Evolutionary conservation across 2,888 invertebrate species (phyloP).

Genomic region (Pseudanteris insignis): DNA sequence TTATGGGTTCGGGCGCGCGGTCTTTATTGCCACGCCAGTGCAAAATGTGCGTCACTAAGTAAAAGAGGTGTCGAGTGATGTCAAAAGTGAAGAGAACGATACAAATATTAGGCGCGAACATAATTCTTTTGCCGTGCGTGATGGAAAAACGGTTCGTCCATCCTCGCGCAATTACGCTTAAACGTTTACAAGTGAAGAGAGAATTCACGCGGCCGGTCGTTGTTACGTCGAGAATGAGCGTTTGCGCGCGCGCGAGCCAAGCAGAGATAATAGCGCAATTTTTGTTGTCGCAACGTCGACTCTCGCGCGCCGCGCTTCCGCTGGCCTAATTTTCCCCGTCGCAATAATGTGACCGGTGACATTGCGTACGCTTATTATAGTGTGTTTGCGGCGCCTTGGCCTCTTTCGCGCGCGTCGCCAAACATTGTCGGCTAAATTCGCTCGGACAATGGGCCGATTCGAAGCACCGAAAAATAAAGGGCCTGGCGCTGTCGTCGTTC

Average conservation of each 20-base stretch:
- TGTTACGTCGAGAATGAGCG: slow-evolving; percentile 5
- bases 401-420: slow-evolving; percentile 35
- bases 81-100: too few species aligned
- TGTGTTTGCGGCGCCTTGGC: slow-evolving; percentile 41
- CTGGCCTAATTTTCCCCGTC: slow-evolving; percentile 50
- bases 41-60: too few species aligned
- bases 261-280: slow-evolving; percentile 38
- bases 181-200: slow-evolving; percentile 29
- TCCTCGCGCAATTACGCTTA: slow-evolving; percentile 23
- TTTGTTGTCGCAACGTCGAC: slow-evolving; percentile 46
- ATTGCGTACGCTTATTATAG: slow-evolving; percentile 44
- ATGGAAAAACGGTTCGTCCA: slow-evolving; percentile 35
- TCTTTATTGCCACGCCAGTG: slow-evolving; percentile 20
- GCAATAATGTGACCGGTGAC: slow-evolving; percentile 46
- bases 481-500: too few species aligned
- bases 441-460: slow-evolving; percentile 5
- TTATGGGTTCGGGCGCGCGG: slow-evolving; percentile 42
- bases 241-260: neutral
- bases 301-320: slow-evolving; percentile 49
- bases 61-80: too few species aligned
- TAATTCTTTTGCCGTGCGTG: slow-evolving; percentile 14
- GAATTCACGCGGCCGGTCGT: slow-evolving; percentile 30
- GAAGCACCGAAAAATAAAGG: slow-evolving; percentile 1
- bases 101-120: too few species aligned
- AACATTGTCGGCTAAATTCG: slow-evolving; percentile 13